These are phyloP conservation scores for Seira sanloemensis DNA, from an alignment of 2,888 invertebrate species.

Conservation along the genomic window DNA sequence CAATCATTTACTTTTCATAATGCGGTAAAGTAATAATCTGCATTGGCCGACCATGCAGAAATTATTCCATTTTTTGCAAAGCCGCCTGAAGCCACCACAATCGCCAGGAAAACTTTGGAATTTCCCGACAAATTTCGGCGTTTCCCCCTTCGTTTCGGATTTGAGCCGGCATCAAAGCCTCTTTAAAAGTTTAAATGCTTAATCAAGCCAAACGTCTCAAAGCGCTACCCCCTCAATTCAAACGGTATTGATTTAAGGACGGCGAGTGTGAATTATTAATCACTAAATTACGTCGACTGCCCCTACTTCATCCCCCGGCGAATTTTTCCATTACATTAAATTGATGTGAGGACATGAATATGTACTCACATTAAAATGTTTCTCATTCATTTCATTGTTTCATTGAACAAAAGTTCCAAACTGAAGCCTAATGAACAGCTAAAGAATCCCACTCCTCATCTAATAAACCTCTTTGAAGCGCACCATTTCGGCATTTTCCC, in stretches of 20 bases:
- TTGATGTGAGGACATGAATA: neutral
- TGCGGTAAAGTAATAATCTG: no score
- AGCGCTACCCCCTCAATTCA: no score
- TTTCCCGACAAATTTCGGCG: no score
- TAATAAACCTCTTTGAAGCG: neutral
- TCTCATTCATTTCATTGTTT: conserved; percentile 11
- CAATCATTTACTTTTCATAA: neutral
- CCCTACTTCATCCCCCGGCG: neutral
- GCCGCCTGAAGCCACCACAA: no score
- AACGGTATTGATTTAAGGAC: neutral
- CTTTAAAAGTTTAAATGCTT: neutral
- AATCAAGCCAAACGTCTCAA: no score
- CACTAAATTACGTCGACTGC: neutral
- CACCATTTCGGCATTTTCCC: neutral
- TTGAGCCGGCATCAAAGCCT: neutral
- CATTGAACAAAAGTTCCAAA: neutral
- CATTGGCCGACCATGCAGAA: neutral
- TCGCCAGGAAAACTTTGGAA: no score
- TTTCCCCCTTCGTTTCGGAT: no score
- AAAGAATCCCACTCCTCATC: neutral
- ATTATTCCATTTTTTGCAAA: neutral
- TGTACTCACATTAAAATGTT: conserved; percentile 2
- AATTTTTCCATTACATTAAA: neutral
- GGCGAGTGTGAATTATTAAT: conserved; percentile 1
- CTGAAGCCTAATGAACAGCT: neutral